Evolutionary conservation across 2,888 invertebrate species (phyloP).

Genomic region (Elegia similella): DNA sequence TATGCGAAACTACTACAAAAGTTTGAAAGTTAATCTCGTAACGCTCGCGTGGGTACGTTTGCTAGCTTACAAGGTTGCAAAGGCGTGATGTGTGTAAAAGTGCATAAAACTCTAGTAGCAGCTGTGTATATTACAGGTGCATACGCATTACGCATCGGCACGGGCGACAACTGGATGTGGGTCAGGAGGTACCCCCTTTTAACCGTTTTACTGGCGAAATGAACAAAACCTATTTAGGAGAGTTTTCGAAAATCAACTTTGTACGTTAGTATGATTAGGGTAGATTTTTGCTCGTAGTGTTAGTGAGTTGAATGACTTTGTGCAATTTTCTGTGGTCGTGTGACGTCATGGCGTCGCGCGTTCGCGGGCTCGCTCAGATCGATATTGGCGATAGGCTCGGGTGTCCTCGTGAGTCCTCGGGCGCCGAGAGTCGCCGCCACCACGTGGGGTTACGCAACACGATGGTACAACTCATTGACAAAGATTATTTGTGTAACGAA

Average conservation of each 20-base stretch:
- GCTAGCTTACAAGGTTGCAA: slow-evolving; percentile 21
- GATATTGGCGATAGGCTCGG: slow-evolving; percentile 59
- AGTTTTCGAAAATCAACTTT: slow-evolving; percentile 23
- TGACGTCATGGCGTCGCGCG: slow-evolving; percentile 74
- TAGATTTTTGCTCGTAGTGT: slow-evolving; percentile 20
- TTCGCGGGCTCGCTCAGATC: slow-evolving; percentile 59
- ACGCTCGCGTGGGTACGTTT: not conserved
- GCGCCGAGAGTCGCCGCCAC: slow-evolving; percentile 45
- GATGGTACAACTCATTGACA: slow-evolving; percentile 72
- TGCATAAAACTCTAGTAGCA: slow-evolving; percentile 34
- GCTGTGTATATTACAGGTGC: slow-evolving; percentile 47
- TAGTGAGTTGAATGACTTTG: slow-evolving; percentile 16
- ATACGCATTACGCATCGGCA: slow-evolving; percentile 67
- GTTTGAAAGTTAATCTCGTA: not conserved
- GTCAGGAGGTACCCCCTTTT: slow-evolving; percentile 61
- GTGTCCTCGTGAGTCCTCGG: slow-evolving; percentile 52
- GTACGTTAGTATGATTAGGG: slow-evolving; percentile 7
- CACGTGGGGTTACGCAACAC: slow-evolving; percentile 75
- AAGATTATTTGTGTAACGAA: slow-evolving; percentile 65
- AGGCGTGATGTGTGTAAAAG: slow-evolving; percentile 14
- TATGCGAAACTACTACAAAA: not conserved
- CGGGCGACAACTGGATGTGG: slow-evolving; percentile 52
- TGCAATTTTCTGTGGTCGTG: slow-evolving; percentile 26
- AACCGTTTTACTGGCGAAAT: slow-evolving; percentile 27
- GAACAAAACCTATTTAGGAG: slow-evolving; percentile 3